These are phyloP conservation scores for Cryptotermes secundus DNA, from an alignment of 1,140 invertebrate species.

Conservation along the genomic window DNA sequence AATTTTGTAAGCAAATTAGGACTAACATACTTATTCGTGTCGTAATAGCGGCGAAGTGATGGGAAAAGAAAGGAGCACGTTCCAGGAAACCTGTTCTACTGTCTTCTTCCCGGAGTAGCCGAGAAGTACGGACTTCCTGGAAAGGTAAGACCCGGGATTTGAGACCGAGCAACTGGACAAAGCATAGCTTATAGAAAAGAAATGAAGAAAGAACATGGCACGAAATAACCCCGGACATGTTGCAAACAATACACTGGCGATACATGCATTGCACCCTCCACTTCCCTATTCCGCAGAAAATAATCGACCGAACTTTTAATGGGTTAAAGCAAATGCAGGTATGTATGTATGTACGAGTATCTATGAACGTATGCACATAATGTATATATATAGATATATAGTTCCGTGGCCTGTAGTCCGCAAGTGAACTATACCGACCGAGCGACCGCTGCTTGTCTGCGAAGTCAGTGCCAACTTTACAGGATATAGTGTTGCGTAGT, in stretches of 20 bases:
- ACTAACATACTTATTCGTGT: neutral
- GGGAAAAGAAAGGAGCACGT: neutral
- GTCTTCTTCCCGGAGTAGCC: neutral
- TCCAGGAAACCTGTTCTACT: conserved; percentile 1
- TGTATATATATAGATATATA: too few relatives aligned
- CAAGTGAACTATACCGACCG: too few relatives aligned
- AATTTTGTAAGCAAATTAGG: neutral
- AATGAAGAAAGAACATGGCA: neutral
- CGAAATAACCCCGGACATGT: neutral
- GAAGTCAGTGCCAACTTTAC: too few relatives aligned
- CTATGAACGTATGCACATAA: too few relatives aligned
- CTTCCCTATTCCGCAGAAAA: neutral
- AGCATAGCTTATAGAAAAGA: neutral
- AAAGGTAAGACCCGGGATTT: neutral
- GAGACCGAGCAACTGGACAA: neutral
- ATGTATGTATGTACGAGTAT: too few relatives aligned
- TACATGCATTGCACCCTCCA: neutral
- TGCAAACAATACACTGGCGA: neutral
- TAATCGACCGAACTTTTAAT: neutral
- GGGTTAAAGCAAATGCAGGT: too few relatives aligned
- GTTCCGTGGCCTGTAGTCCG: too few relatives aligned
- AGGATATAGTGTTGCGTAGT: too few relatives aligned
- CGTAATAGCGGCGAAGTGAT: neutral
- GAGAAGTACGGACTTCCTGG: conserved; percentile 9
- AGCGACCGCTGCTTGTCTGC: too few relatives aligned